Evolutionary conservation across 2,888 invertebrate species (phyloP).

Genomic region (Ennomos quercinarius): DNA sequence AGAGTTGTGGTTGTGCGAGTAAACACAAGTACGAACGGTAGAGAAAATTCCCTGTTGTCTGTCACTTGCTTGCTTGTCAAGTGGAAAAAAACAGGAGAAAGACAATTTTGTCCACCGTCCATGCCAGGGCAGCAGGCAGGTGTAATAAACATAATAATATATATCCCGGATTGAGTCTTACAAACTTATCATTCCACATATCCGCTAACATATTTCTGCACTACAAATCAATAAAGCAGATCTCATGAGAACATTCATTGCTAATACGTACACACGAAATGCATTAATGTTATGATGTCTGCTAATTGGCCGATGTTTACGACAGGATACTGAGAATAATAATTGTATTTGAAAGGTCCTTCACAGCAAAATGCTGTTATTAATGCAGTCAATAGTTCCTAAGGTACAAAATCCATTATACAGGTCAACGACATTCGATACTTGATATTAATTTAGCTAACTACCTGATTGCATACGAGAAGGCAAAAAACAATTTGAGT

Average conservation of each 20-base stretch:
- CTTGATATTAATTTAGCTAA: no score
- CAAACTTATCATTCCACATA: background rate
- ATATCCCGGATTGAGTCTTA: background rate
- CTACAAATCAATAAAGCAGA: background rate
- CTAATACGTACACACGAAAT: slow-evolving; percentile 4
- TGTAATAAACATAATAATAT: no score
- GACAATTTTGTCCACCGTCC: no score
- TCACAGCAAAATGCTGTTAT: background rate
- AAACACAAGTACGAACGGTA: no score
- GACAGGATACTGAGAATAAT: slow-evolving; percentile 5
- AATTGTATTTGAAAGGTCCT: slow-evolving; percentile 9
- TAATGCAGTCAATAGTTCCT: background rate
- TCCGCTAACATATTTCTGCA: slow-evolving; percentile 5
- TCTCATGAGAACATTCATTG: slow-evolving; percentile 1
- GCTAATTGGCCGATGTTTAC: slow-evolving; percentile 10
- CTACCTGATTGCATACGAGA: no score
- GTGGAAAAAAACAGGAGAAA: no score
- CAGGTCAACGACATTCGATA: no score
- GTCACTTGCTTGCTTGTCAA: no score
- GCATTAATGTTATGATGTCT: slow-evolving; percentile 7
- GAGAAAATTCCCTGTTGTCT: no score
- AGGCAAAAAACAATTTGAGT: no score
- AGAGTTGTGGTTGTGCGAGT: no score
- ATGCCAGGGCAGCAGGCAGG: no score
- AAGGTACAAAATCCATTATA: background rate